Base-by-base conservation (phyloP, 2,797 vertebrate species). In the Linurgus olivaceus region DNA sequence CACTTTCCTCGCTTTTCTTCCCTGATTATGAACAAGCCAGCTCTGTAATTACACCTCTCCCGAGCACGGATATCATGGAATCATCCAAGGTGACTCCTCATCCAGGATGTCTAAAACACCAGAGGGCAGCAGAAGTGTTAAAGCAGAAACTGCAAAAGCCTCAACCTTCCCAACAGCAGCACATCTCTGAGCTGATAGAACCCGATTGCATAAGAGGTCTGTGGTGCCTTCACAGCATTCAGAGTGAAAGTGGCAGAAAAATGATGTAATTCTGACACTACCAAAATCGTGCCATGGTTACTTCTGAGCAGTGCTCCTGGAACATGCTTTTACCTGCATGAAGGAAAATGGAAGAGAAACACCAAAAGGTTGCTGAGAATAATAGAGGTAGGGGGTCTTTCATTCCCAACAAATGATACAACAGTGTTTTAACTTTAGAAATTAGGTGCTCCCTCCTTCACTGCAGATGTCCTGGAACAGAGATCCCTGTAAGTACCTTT, bases 81-180 rank as follows among this genome's bases (percentile, higher is more conserved):
- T 79, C 67, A 35, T 58, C 65, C 2, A n/a, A 94, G 52, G 88
- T 54, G 87, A 91, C 50, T 82, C 38, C 77, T 73, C 14, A 0
- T 33, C 61, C 86, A 21, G 77, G 61, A 61, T 65, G 40, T 86
- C 81, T 71, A 28, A 74, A 87, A 96, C 95, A 96, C 59, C 94
- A 97, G 95, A 95, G 90, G 95, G 93, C 95, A 94, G 93, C 92
- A 96, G 4, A 88, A 93, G 86, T 94, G 94, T 72, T 89, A 77
- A 83, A 89, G 86, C 81, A 92, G 58, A 61, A 90, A 62, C 19
- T 72, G 50, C 71, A 37, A 79, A 77, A 90, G 81, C 68, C 71
- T 66, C 77, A 50, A 67, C 80, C 68, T 88, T 51, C 82, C 65
- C 82, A 44, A 4, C 25, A 82, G 77, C 80, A 94, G 74, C 67